Base-by-base conservation (phyloP, 2,888 invertebrate species). In the Caenorhabditis sulstoni region DNA sequence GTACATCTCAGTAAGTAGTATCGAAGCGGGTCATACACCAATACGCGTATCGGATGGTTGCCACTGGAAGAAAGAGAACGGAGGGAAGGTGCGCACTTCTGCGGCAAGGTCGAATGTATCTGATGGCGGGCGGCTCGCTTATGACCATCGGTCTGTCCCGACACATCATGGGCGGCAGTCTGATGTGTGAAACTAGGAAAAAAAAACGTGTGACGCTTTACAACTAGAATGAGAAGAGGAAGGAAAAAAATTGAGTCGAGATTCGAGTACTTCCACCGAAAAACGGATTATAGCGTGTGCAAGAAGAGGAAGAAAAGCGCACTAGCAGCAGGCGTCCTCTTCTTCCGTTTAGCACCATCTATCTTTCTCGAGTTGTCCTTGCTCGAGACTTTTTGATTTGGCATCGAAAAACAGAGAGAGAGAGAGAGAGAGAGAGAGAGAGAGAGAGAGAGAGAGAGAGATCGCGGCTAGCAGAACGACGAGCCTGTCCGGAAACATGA, bases 71-170 rank as follows among this genome's bases (percentile, higher is more conserved):
- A 18, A 12, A 41, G 44, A 45, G 29, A 29, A 7, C 4, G 7
- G 7, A 29, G 29, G 29, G 29, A 29, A 29, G 29, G 29, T 29
- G 29, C 29, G 29, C 29, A 29, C 29, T 29, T 29, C 7, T 11
- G 45, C 37, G 35, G 50, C 73, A 73, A 73, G 73, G 73, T 73
- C 73, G 64, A 65, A 64, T 55, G 20, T 73, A 73, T 73, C 73
- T 64, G 64, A 64, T 73, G 49, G 29, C 29, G 29, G 29, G 29
- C 29, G 29, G 64, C 73, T 73, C 73, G 61, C 57, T 58, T 64
- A 73, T 73, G 57, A 64, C 49, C 7, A 29, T 29, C 29, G 29
- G 29, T 29, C 29, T 7, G 29, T 29, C 29, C 29, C n/a, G n/a
- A n/a, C n/a, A n/a, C n/a, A n/a, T n/a, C n/a, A n/a, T n/a, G n/a